A percentile compares a stretch with the other conserved stretches of the same genome.
Conservation (phyloP, 2,888 invertebrate species). For the Ochropleura leucogaster region DNA sequence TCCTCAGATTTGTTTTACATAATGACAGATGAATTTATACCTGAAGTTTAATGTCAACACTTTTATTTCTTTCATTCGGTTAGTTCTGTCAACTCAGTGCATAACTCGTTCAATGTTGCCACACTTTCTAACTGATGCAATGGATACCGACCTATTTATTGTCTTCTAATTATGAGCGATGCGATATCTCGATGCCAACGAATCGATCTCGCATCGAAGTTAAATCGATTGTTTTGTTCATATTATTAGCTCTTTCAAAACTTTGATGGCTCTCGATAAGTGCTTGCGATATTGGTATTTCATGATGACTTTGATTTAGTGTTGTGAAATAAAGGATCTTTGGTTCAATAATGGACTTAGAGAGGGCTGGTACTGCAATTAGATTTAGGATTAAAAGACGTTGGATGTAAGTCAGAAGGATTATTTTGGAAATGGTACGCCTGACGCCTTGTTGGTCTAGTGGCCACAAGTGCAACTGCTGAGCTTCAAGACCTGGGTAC, state of each 20-base stretch:
- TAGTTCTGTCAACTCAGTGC: neutral
- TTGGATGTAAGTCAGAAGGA: neutral
- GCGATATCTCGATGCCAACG: constrained; percentile 61
- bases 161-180: constrained; percentile 65
- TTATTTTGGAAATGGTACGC: neutral
- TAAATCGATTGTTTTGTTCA: constrained; percentile 66
- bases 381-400: neutral
- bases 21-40: too few species aligned
- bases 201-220: constrained; percentile 54
- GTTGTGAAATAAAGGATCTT: constrained; percentile 30
- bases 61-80: too few species aligned
- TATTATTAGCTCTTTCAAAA: constrained; percentile 63
- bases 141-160: constrained; percentile 53
- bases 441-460: too few species aligned
- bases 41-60: too few species aligned
- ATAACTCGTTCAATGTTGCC: constrained; percentile 31
- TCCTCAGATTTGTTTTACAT: too few species aligned
- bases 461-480: too few species aligned
- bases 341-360: neutral
- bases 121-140: constrained; percentile 64
- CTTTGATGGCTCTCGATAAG: constrained; percentile 57
- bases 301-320: constrained; percentile 37
- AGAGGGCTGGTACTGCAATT: neutral
- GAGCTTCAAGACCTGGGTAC: too few species aligned
- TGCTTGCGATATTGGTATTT: constrained; percentile 43